These are phyloP conservation scores for Acleris cristana DNA, from an alignment of 2,888 invertebrate species.

Conservation along the genomic window DNA sequence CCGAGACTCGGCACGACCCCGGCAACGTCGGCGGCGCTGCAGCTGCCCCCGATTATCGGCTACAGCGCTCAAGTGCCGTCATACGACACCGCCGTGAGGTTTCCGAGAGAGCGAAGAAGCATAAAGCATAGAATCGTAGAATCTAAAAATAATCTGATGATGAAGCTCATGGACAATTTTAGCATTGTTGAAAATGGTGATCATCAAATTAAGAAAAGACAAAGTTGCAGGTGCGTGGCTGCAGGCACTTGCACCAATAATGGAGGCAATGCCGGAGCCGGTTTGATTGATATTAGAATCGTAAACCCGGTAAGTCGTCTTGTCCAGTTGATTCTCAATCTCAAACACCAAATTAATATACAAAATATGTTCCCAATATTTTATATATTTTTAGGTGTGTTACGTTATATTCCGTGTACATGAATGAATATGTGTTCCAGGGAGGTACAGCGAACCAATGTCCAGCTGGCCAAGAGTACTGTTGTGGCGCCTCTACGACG, in stretches of 20 bases:
- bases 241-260: constrained; percentile 63
- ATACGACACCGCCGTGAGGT: constrained; percentile 66
- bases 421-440: constrained; percentile 16
- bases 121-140: constrained; percentile 56
- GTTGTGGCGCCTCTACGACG: constrained; percentile 59
- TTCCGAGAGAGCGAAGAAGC: constrained; percentile 70
- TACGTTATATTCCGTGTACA: background rate
- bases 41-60: constrained; percentile 60
- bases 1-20: constrained; percentile 77
- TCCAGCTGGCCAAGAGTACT: constrained; percentile 71
- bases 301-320: constrained; percentile 81
- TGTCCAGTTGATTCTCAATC: background rate
- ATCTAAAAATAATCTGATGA: constrained; percentile 39
- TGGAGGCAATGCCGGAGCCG: constrained; percentile 74
- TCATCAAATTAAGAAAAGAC: constrained; percentile 67
- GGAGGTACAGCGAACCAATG: constrained; percentile 53
- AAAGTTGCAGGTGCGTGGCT: constrained; percentile 72
- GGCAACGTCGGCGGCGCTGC: constrained; percentile 59
- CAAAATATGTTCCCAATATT: too few relatives aligned
- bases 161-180: constrained; percentile 43
- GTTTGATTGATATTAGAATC: constrained; percentile 85
- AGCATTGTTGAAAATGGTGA: constrained; percentile 38
- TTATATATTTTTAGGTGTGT: background rate
- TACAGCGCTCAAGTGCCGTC: constrained; percentile 65
- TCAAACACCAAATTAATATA: too few relatives aligned